Conservation (phyloP, 2,888 invertebrate species). For the Ditylenchus weischeri region DNA sequence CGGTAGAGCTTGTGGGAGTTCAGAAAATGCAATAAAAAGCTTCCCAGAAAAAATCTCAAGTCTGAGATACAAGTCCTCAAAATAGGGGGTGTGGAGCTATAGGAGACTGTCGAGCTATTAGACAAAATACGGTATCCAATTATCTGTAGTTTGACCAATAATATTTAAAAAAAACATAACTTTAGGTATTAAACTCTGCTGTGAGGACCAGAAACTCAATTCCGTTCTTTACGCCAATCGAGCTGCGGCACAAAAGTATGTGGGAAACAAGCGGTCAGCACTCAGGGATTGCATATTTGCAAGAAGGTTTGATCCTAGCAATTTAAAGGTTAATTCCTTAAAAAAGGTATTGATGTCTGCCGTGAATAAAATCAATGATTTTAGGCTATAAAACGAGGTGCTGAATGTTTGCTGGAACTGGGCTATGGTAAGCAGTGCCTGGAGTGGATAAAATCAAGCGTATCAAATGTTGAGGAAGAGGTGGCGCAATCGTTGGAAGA, state of each 20-base stretch:
- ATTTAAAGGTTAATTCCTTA: constrained; percentile 39
- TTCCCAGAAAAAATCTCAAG: no score
- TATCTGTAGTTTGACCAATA: no score
- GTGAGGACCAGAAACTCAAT: constrained; percentile 70
- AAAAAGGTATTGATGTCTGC: background rate
- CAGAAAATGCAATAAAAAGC: no score
- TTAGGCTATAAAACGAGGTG: constrained; percentile 70
- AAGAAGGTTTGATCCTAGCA: constrained; percentile 64
- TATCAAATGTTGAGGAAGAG: constrained; percentile 5
- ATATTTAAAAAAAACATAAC: no score
- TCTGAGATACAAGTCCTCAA: no score
- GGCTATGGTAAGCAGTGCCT: constrained; percentile 43
- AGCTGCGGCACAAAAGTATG: constrained; percentile 79
- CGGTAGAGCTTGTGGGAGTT: no score
- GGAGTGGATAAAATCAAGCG: constrained; percentile 39
- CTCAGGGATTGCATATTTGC: constrained; percentile 78
- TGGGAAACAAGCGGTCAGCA: constrained; percentile 64
- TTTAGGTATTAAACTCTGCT: constrained; percentile 66
- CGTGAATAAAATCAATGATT: constrained; percentile 29
- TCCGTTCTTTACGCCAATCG: constrained; percentile 85
- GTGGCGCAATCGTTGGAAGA: background rate
- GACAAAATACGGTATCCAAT: no score
- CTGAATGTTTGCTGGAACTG: constrained; percentile 48
- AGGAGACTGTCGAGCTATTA: no score
- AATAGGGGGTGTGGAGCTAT: no score